Percentiles rank a stretch among this genome's conserved stretches.
These are phyloP conservation scores for Menura novaehollandiae DNA, from an alignment of 2,113 vertebrate genomes.

Conservation along the genomic window DNA sequence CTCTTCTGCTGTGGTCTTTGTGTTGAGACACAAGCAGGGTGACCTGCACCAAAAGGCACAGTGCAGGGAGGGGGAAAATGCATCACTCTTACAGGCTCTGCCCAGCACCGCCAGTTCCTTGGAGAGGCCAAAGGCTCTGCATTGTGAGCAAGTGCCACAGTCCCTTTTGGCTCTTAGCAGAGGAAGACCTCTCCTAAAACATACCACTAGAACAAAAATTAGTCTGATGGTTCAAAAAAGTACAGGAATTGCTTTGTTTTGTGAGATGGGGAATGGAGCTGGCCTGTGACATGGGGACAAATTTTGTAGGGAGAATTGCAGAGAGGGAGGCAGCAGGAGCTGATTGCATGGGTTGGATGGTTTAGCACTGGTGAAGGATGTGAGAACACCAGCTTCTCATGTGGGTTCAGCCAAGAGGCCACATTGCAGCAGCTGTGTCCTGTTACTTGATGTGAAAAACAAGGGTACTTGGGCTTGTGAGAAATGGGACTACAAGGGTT, in stretches of 20 bases:
- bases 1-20: neutral
- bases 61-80: neutral
- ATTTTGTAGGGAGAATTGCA: neutral
- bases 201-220: neutral
- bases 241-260: neutral
- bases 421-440: neutral
- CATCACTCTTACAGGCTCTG: neutral
- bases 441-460: neutral
- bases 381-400: neutral
- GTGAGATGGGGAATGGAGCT: neutral
- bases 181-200: neutral
- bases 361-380: neutral
- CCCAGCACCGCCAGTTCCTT: neutral
- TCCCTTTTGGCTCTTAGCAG: neutral
- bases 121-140: neutral
- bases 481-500: neutral
- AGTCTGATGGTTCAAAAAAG: neutral
- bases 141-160: neutral
- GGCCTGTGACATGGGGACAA: neutral
- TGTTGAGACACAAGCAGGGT: neutral
- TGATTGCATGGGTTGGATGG: neutral
- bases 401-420: accelerated
- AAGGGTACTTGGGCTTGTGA: neutral
- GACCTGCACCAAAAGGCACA: neutral
- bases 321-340: neutral